Conservation (phyloP, 2,888 invertebrate species). For the Habrosyne pyritoides region DNA sequence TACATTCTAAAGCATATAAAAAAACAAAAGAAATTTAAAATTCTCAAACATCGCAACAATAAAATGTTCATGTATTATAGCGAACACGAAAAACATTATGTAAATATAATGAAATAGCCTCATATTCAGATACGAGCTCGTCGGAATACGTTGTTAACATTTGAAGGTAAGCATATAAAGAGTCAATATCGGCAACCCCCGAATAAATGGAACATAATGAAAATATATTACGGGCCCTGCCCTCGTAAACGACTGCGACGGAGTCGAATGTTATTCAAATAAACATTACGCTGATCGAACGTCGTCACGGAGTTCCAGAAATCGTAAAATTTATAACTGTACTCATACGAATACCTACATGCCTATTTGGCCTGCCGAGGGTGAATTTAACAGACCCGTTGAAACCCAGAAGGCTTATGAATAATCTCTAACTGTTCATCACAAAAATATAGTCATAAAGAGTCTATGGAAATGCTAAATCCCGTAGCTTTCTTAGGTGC, state of each 20-base stretch:
- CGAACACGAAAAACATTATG: conserved; percentile 47
- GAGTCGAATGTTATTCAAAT: conserved; percentile 70
- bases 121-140: conserved; percentile 49
- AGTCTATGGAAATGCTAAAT: neutral
- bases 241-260: conserved; percentile 66
- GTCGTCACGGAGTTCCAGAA: conserved; percentile 62
- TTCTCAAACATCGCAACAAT: conserved; percentile 22
- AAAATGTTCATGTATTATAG: conserved; percentile 25
- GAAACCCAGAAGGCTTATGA: neutral
- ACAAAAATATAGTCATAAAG: neutral
- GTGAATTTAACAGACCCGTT: conserved; percentile 8
- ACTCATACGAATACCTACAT: conserved; percentile 43
- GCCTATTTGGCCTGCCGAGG: conserved; percentile 25
- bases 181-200: conserved; percentile 66
- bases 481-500: too few relatives aligned
- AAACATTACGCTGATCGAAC: conserved; percentile 68
- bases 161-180: conserved; percentile 69
- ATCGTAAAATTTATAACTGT: conserved; percentile 69
- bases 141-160: conserved; percentile 61
- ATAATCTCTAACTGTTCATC: neutral
- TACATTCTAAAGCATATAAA: neutral
- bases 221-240: conserved; percentile 69
- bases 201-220: conserved; percentile 77
- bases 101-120: conserved; percentile 62
- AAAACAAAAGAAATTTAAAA: conserved; percentile 22